phyloP scores from a whole-genome alignment of 2,888 invertebrate species.

The Meteorus colon region DNA sequence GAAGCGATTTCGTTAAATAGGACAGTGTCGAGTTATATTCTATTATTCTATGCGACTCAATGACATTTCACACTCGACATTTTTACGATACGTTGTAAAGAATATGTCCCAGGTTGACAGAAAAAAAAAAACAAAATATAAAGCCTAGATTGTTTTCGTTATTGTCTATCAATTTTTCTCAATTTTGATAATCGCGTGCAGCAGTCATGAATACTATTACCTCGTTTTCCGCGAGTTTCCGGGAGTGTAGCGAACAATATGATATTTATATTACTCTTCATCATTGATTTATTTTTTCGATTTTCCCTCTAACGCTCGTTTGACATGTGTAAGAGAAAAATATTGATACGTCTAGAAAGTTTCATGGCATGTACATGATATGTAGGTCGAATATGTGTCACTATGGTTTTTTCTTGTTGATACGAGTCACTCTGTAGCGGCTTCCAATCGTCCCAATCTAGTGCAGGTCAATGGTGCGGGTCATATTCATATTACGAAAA shows the following conservation, averaged over 20 bases:
- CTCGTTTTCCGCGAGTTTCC: slow-evolving; percentile 34
- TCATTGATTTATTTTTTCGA: slow-evolving; percentile 36
- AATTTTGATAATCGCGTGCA: slow-evolving; percentile 20
- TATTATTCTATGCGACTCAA: too few relatives aligned
- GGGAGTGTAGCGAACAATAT: slow-evolving; percentile 37
- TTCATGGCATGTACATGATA: not conserved
- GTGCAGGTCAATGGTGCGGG: slow-evolving; percentile 53
- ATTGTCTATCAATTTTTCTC: not conserved
- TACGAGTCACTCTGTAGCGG: slow-evolving; percentile 14
- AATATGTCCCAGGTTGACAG: too few relatives aligned
- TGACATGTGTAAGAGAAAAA: slow-evolving; percentile 3
- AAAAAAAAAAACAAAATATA: not conserved
- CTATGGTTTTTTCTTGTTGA: not conserved
- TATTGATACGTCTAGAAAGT: not conserved
- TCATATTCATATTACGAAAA: slow-evolving; percentile 58
- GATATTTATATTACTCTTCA: slow-evolving; percentile 10
- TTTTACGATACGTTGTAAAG: too few relatives aligned
- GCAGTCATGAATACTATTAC: slow-evolving; percentile 26
- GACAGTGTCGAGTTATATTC: too few relatives aligned
- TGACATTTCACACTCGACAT: too few relatives aligned
- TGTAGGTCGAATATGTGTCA: slow-evolving; percentile 2
- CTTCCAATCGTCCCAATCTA: slow-evolving; percentile 57
- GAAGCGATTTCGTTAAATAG: too few relatives aligned
- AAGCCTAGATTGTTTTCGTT: not conserved
- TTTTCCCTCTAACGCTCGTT: slow-evolving; percentile 4